Conservation (phyloP, 2,797 vertebrate species). For the Pyrrhura leucotis region DNA sequence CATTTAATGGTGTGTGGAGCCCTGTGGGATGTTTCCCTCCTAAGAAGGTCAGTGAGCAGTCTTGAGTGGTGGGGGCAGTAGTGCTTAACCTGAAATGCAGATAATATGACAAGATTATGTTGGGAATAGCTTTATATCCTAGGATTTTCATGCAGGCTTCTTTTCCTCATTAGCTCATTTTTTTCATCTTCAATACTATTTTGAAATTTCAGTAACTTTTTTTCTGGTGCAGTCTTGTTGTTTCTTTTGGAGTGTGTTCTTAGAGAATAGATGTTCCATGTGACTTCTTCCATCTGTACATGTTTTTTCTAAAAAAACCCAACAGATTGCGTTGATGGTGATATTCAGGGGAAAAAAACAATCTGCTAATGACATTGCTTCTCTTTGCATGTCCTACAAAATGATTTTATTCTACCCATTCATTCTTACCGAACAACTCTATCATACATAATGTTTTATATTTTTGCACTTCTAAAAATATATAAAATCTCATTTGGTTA, state of each 20-base stretch:
- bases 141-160: background rate
- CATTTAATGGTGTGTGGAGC: background rate
- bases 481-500: background rate
- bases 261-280: slow-evolving; percentile 31
- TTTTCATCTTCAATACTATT: background rate
- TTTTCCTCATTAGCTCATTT: background rate
- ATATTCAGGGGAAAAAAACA: background rate
- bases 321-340: slow-evolving; percentile 23
- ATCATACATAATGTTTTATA: background rate
- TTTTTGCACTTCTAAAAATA: background rate
- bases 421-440: background rate
- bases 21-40: no score
- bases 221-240: background rate
- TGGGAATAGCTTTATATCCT: background rate
- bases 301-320: background rate
- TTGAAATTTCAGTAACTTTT: background rate
- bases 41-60: background rate
- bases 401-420: background rate
- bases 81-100: background rate
- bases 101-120: background rate
- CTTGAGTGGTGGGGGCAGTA: fast-evolving
- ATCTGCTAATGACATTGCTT: background rate
- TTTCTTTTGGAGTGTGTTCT: background rate
- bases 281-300: slow-evolving; percentile 45
- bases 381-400: background rate